A percentile compares a stretch with the other conserved stretches of the same genome.
Evolutionary conservation across 2,888 invertebrate genomes (phyloP).

Genomic region (Aphodius granarius): DNA sequence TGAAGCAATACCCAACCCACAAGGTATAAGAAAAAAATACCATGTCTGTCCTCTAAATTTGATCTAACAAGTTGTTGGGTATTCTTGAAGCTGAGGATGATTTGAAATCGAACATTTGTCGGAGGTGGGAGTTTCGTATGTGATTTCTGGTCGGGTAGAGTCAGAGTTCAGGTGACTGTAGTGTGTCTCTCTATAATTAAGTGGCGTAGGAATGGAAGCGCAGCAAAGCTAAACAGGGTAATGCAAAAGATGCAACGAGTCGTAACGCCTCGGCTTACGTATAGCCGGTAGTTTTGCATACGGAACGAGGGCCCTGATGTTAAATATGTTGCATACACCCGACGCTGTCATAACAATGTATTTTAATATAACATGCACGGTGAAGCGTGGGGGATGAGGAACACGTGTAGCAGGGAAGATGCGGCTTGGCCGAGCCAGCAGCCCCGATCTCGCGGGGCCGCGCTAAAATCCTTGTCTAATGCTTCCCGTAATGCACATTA

Average conservation of each 20-base stretch:
- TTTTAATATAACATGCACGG: slow-evolving; percentile 48
- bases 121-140: not conserved
- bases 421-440: slow-evolving; percentile 14
- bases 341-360: slow-evolving; percentile 50
- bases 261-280: slow-evolving; percentile 31
- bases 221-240: slow-evolving; percentile 25
- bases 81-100: not conserved
- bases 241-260: slow-evolving; percentile 32
- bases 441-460: slow-evolving; percentile 34
- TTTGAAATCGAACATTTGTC: not conserved
- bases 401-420: slow-evolving; percentile 40
- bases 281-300: slow-evolving; percentile 41
- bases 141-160: not conserved
- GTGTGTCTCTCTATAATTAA: slow-evolving; percentile 25
- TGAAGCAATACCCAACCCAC: too few species aligned
- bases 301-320: slow-evolving; percentile 42
- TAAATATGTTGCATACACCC: slow-evolving; percentile 48
- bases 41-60: too few species aligned
- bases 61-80: not conserved
- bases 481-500: slow-evolving; percentile 40
- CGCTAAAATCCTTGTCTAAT: slow-evolving; percentile 42
- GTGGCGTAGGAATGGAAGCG: slow-evolving; percentile 27
- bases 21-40: too few species aligned
- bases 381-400: slow-evolving; percentile 38
- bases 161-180: slow-evolving; percentile 5